Percentiles rank a stretch among this genome's conserved stretches.
Conservation (phyloP, 1,140 invertebrate species). For the Polyergus mexicanus region DNA sequence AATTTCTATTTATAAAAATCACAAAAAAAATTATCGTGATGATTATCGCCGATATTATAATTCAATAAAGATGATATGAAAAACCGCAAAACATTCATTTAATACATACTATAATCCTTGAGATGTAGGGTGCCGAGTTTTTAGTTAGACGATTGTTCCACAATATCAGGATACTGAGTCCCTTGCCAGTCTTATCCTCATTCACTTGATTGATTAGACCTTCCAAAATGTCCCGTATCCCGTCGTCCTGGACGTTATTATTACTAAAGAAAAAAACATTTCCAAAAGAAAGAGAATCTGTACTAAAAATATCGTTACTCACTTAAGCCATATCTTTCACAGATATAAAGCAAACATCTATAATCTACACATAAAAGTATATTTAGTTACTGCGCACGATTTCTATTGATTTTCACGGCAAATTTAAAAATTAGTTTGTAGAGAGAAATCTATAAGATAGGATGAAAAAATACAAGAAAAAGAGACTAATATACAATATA, state of each 20-base stretch:
- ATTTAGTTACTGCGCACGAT: constrained; percentile 20
- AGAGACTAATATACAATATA: neutral
- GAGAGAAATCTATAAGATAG: neutral
- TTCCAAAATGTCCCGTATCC: constrained; percentile 90
- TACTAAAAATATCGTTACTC: constrained; percentile 31
- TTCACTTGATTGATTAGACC: constrained; percentile 90
- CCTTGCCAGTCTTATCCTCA: constrained; percentile 84
- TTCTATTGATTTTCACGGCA: neutral
- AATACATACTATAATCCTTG: constrained; percentile 89
- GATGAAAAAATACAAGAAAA: neutral
- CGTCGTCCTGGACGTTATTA: constrained; percentile 92
- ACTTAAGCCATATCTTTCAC: neutral
- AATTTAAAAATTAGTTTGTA: neutral
- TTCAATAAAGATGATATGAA: neutral
- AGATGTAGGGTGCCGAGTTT: constrained; percentile 89
- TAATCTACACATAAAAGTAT: constrained; percentile 24
- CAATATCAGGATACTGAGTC: constrained; percentile 92
- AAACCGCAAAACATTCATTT: neutral
- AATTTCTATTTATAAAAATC: constrained; percentile 20
- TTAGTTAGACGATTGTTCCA: constrained; percentile 95
- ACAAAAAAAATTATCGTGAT: neutral
- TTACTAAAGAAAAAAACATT: constrained; percentile 87
- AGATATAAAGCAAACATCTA: constrained; percentile 28
- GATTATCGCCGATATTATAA: neutral
- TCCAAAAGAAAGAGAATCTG: constrained; percentile 8